Conservation (phyloP, 2,113 vertebrate genomes). For the Chamaea fasciata region DNA sequence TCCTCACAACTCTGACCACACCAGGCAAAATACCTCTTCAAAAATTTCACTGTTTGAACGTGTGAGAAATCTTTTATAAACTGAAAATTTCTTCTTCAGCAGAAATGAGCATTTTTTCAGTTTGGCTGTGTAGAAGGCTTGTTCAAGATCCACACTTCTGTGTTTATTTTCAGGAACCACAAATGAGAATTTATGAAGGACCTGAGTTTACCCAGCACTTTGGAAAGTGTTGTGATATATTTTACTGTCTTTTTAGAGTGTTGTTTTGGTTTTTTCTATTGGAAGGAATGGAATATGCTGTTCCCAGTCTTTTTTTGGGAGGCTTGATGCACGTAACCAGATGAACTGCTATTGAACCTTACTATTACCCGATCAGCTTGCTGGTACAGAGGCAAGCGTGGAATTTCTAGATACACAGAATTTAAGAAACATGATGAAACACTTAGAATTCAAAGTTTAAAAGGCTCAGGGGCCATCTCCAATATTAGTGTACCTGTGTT, state of each 20-base stretch:
- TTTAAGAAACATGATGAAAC: background rate
- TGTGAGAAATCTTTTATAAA: background rate
- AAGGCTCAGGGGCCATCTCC: background rate
- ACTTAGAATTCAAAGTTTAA: background rate
- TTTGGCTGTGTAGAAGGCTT: background rate
- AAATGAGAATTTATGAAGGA: background rate
- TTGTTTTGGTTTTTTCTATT: background rate
- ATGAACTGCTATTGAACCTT: slow-evolving; percentile 19
- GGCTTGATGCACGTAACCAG: background rate
- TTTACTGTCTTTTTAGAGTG: background rate
- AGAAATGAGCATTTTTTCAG: background rate
- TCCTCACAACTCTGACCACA: background rate
- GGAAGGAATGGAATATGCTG: background rate
- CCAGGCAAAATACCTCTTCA: background rate
- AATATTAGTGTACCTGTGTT: background rate
- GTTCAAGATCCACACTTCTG: background rate
- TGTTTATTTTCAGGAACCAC: background rate
- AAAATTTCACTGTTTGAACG: background rate
- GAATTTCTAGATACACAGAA: background rate
- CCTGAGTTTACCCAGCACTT: background rate
- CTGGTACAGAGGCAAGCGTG: background rate
- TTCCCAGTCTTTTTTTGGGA: background rate
- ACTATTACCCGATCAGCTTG: background rate
- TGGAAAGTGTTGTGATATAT: background rate
- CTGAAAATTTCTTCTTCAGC: background rate